Evolutionary conservation across 2,888 invertebrate species (phyloP), one percentile per base, ranked within the genome.

Genomic region (Watsonalla cultraria): DNA sequence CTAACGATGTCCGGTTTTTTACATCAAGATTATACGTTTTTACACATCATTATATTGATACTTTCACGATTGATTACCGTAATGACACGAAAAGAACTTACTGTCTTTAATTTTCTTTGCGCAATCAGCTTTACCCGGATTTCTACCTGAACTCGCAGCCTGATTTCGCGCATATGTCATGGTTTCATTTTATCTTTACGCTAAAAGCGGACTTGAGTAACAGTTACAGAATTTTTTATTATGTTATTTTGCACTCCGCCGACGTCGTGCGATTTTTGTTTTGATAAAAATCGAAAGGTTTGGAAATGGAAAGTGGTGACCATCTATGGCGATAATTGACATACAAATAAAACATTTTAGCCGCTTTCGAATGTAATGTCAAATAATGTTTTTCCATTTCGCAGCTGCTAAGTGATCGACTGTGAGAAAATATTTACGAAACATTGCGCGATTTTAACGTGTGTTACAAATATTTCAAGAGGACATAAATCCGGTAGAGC

Each of bases 301-400:
- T 62, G 55, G 64, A 75, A 77, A 80, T 77, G 69, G 80, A 84
- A 86, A 85, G 83, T 81, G 69, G 72, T 69, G 62, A 73, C 71
- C 65, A 69, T 74, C 74, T 78, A 79, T 76, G 68, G 70, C 65
- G 78, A 75, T 81, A 84, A 85, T 77, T 74, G 72, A 67, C 68
- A 64, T 57, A 79, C 74, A 75, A 82, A 83, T 76, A 75, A 64
- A 53, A 57, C 59, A 67, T 65, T 82, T 82, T 81, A 72, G 68
- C 70, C 64, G 74, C 80, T 84, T 84, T 84, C 74, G 62, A 76
- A 74, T 69, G 68, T 73, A 69, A 70, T 67, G 68, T 63, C 58
- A 49, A 57, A 55, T 72, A 68, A 71, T 72, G 66, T 66, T 60
- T 68, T 60, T 52, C 58, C 60, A 61, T 65, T 66, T 65, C 60